A percentile compares a stretch with the other conserved stretches of the same genome.
Evolutionary conservation across 2,797 vertebrate species (phyloP).

Genomic region (Lagorchestes hirsutus): DNA sequence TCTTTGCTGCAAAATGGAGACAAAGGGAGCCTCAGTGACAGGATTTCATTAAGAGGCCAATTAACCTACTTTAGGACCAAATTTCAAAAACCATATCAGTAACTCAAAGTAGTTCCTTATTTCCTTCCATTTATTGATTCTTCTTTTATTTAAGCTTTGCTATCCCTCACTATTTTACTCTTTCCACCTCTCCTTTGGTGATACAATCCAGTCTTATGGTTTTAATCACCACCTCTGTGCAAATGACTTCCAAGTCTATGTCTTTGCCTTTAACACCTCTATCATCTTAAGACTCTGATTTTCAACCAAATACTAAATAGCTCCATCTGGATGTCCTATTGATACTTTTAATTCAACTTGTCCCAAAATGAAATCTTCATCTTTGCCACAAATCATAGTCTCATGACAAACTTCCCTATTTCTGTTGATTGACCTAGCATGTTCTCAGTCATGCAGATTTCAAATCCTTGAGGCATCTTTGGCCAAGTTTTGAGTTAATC

Average conservation of each 20-base stretch:
- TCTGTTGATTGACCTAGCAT: background rate
- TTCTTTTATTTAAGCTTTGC: background rate
- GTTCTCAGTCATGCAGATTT: background rate
- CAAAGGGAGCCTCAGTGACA: background rate
- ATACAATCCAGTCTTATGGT: background rate
- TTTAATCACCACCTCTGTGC: background rate
- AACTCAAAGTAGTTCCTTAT: background rate
- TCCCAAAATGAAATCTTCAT: background rate
- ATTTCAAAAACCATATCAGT: background rate
- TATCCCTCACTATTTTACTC: background rate
- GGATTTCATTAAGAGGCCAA: background rate
- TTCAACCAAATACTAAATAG: no score
- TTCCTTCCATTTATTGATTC: background rate
- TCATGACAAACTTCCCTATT: background rate
- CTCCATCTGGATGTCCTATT: background rate
- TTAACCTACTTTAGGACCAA: background rate
- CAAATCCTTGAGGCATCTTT: background rate
- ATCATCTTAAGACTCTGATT: background rate
- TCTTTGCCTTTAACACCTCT: background rate
- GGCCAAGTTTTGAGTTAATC: background rate
- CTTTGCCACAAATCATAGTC: background rate
- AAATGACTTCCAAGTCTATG: background rate
- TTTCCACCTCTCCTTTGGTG: background rate
- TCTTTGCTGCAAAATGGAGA: background rate
- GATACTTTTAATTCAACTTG: background rate